Evolutionary conservation across 37 sponge, comb jelly and placozoan species (phyloP).

Genomic region (Crambe crambe): DNA sequence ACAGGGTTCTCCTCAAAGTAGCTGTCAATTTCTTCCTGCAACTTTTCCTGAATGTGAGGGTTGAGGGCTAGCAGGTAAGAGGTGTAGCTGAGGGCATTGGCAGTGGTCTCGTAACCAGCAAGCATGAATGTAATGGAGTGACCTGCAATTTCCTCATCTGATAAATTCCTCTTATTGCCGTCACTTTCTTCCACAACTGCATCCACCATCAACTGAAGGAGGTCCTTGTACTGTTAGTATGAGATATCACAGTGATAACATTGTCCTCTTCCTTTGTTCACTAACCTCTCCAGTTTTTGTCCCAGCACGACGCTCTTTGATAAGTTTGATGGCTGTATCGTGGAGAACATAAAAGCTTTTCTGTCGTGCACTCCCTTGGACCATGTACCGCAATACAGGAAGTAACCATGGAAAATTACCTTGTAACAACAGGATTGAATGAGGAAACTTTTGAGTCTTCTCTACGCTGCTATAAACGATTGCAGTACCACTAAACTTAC

Average conservation of each 20-base stretch:
- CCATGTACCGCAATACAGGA: slow-evolving; percentile 3
- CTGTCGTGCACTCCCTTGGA: neutral
- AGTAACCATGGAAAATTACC: slow-evolving; percentile 34
- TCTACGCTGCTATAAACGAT: too few species aligned
- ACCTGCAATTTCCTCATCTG: slow-evolving; percentile 50
- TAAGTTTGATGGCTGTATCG: neutral
- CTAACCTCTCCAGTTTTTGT: neutral
- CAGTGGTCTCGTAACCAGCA: slow-evolving; percentile 76
- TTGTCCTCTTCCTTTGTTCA: neutral
- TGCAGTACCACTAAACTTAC: neutral
- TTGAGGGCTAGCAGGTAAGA: slow-evolving; percentile 56
- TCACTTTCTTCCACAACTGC: slow-evolving; percentile 22
- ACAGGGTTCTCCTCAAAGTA: slow-evolving; percentile 63
- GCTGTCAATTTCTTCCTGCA: slow-evolving; percentile 53
- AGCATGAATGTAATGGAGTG: slow-evolving; percentile 54
- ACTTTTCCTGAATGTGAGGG: slow-evolving; percentile 55
- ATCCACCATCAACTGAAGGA: slow-evolving; percentile 56
- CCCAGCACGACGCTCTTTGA: neutral
- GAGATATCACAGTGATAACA: neutral
- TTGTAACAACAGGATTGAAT: neutral
- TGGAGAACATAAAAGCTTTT: neutral
- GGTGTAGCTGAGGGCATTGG: slow-evolving; percentile 41
- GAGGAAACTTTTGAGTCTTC: neutral
- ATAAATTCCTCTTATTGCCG: slow-evolving; percentile 2
- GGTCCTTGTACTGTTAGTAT: slow-evolving; percentile 35